Conservation (phyloP, 2,888 invertebrate genomes). For the Luperina nickerlii region DNA sequence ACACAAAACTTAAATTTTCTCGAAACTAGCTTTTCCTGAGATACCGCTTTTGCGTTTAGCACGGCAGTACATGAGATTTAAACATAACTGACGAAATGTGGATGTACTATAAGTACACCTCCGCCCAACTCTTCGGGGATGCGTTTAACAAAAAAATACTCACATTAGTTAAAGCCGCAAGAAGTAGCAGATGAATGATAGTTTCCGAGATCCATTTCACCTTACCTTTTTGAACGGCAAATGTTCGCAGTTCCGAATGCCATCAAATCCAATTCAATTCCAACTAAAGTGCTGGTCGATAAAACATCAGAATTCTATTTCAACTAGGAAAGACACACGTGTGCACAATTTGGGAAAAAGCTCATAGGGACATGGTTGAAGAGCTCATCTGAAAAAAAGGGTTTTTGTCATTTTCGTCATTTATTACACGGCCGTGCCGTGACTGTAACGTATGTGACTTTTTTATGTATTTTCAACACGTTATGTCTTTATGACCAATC, state of each 20-base stretch:
- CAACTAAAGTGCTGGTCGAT: constrained; percentile 50
- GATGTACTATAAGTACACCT: neutral
- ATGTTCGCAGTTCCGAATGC: constrained; percentile 25
- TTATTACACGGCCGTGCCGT: constrained; percentile 20
- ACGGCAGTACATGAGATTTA: neutral
- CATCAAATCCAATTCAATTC: constrained; percentile 43
- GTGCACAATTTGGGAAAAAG: constrained; percentile 52
- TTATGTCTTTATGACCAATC: constrained; percentile 44
- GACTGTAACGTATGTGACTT: constrained; percentile 16
- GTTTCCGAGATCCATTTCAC: neutral
- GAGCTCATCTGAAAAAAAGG: constrained; percentile 45
- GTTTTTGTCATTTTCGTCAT: constrained; percentile 41
- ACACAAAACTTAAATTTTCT: too few species aligned
- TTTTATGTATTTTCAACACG: constrained; percentile 53
- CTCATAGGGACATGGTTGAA: constrained; percentile 39
- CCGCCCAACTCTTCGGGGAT: neutral
- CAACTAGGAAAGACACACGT: constrained; percentile 47
- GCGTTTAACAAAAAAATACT: neutral
- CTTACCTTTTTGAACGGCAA: constrained; percentile 24
- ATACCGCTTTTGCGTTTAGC: too few species aligned
- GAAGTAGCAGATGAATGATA: neutral
- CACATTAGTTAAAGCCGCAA: neutral
- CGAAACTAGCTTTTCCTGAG: too few species aligned
- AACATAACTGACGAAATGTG: neutral
- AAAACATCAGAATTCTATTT: constrained; percentile 57